Evolutionary conservation across 2,113 vertebrate species (phyloP).

Genomic region (Vimba vimba): DNA sequence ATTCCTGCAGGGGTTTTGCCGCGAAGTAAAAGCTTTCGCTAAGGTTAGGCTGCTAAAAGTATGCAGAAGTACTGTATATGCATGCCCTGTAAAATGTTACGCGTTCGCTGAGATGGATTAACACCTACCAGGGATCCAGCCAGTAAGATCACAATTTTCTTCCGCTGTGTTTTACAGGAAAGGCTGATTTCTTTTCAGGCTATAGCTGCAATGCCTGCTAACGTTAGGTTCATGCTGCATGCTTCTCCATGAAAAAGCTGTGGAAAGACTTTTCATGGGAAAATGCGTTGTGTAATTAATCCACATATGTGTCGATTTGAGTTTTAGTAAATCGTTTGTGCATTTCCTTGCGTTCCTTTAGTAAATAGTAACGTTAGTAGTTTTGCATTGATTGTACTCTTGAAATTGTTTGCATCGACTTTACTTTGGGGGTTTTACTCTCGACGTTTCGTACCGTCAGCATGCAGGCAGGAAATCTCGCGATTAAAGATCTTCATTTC

Average conservation of each 20-base stretch:
- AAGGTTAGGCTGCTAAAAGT: constrained; percentile 26
- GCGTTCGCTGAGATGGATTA: neutral
- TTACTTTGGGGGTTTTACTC: neutral
- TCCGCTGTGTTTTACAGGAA: neutral
- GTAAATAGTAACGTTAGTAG: too few relatives aligned
- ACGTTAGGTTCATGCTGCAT: neutral
- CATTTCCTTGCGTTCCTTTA: neutral
- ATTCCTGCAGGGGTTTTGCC: constrained; percentile 20
- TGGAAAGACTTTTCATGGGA: neutral
- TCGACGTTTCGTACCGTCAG: neutral
- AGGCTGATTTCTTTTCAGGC: neutral
- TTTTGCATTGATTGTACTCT: neutral
- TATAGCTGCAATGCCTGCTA: neutral
- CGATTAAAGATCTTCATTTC: neutral
- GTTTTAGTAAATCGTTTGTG: neutral
- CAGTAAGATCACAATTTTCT: neutral
- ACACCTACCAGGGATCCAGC: constrained; percentile 4
- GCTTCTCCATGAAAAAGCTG: neutral
- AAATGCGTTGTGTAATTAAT: neutral
- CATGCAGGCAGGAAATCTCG: neutral
- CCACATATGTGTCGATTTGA: neutral
- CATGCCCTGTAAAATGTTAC: neutral
- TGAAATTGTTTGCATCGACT: neutral
- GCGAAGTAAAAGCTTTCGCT: constrained; percentile 16
- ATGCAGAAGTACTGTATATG: neutral